Evolutionary conservation across 64 coral and sea anemone genomes (phyloP), one percentile per base, ranked within the genome.

Genomic region (Pocillopora damicornis): DNA sequence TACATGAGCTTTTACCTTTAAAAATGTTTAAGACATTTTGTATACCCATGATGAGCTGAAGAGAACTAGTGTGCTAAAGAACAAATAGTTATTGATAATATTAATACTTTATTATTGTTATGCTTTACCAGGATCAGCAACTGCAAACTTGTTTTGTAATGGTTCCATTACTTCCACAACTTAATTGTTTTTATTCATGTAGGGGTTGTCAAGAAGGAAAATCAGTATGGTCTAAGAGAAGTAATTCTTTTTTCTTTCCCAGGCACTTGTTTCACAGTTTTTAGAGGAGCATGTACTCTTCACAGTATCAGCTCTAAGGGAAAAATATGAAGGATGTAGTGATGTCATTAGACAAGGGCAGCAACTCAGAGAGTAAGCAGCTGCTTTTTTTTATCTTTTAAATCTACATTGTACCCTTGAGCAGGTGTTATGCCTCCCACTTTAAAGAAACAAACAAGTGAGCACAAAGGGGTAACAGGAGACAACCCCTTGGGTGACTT

Each of bases 351-450:
- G 59, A 17, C 92, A 76, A 77, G 79, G 89, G 26, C 74, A 86
- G 57, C 91, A 95, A 86, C 25, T 95, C 23, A 95, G 76, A 69
- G 94, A 95, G 94, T 95, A 89, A 62, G 89, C 73, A 61, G 38
- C 7, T 79, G 12, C 6, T 78, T 1, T 38, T 35, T 12, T 15
- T 1, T 76, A 34, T 1, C 13, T 14, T 26, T 7, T 13, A 20
- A 3, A 67, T 14, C 15, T 66, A 17, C 63, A 66, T 66, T 17
- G 61, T 17, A 66, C 63, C 20, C 4, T 11, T 5, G 66, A 4
- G 10, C 8, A 1, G 8, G 10, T 11, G 9, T 11, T 1, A 1
- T 22, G 66, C 66, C 10, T n/a, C 66, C 10, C 66, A n/a, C 23
- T 20, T 51, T 4, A 51, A 51, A 51, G 42, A 51, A 51, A 51